These are phyloP conservation scores for Lophochroa leadbeateri DNA, from an alignment of 2,113 vertebrate species.

Conservation along the genomic window DNA sequence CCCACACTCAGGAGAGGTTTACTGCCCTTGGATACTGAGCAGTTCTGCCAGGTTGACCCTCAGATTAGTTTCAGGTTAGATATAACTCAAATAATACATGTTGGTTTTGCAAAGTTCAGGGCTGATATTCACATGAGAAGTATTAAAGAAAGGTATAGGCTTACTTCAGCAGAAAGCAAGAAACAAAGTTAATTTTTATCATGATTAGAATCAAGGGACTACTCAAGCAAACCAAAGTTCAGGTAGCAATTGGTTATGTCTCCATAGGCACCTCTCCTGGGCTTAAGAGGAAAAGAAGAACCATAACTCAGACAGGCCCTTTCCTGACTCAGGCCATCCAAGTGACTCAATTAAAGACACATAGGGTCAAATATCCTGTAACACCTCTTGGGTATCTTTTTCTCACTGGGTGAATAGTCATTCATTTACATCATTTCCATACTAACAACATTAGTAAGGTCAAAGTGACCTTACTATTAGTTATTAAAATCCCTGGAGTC, in stretches of 20 bases:
- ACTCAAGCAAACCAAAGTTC: not conserved
- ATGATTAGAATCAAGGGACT: not conserved
- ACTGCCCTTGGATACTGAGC: not conserved
- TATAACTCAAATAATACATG: not conserved
- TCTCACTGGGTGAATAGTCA: not conserved
- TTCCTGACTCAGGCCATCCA: not conserved
- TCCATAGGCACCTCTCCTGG: not conserved
- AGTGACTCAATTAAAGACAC: not conserved
- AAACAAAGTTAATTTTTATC: not conserved
- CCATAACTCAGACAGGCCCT: not conserved
- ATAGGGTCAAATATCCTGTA: not conserved
- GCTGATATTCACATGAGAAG: not conserved
- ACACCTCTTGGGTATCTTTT: not conserved
- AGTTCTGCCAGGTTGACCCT: not conserved
- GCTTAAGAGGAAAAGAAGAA: not conserved
- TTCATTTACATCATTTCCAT: not conserved
- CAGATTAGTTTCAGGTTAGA: not conserved
- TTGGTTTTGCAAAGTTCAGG: not conserved
- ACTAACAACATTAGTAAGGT: not conserved
- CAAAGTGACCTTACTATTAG: not conserved
- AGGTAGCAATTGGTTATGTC: not conserved
- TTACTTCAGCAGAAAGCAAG: not conserved
- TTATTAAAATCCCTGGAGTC: not conserved
- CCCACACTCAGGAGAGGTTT: accelerated
- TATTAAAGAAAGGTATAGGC: not conserved